These are phyloP conservation scores for Aphelinus certus DNA, from an alignment of 1,140 invertebrate species.

Conservation along the genomic window DNA sequence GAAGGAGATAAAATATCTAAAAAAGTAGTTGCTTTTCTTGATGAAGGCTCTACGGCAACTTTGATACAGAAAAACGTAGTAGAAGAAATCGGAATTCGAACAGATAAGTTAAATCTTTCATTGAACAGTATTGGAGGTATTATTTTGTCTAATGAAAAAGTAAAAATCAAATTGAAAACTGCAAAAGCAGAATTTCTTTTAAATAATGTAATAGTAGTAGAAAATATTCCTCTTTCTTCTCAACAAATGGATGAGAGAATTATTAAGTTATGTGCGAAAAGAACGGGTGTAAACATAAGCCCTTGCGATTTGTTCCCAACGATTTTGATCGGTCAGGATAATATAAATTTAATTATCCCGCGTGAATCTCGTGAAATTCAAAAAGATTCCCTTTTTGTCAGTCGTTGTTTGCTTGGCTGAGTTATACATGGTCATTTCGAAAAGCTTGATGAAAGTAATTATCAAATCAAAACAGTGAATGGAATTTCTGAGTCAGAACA, in stretches of 20 bases:
- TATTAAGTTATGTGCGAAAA: too few relatives aligned
- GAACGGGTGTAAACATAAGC: too few relatives aligned
- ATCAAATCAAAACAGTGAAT: background rate
- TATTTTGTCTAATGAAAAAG: background rate
- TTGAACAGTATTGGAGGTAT: background rate
- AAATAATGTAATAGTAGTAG: too few relatives aligned
- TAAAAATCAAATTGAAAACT: background rate
- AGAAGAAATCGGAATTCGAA: background rate
- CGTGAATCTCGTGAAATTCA: background rate
- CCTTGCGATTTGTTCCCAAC: too few relatives aligned
- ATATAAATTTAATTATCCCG: background rate
- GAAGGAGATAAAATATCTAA: too few relatives aligned
- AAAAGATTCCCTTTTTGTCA: background rate
- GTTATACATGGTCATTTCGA: background rate
- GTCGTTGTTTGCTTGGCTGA: slow-evolving; percentile 8
- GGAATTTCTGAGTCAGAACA: background rate
- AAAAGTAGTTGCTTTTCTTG: background rate
- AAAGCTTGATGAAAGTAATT: background rate
- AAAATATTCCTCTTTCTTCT: too few relatives aligned
- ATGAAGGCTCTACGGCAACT: background rate
- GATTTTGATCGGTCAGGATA: too few relatives aligned
- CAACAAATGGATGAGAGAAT: too few relatives aligned
- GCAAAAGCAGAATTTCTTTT: background rate
- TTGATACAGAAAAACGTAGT: background rate
- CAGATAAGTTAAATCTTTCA: background rate